These are phyloP conservation scores for Microplitis demolitor DNA, from an alignment of 1,140 invertebrate species.

Conservation along the genomic window DNA sequence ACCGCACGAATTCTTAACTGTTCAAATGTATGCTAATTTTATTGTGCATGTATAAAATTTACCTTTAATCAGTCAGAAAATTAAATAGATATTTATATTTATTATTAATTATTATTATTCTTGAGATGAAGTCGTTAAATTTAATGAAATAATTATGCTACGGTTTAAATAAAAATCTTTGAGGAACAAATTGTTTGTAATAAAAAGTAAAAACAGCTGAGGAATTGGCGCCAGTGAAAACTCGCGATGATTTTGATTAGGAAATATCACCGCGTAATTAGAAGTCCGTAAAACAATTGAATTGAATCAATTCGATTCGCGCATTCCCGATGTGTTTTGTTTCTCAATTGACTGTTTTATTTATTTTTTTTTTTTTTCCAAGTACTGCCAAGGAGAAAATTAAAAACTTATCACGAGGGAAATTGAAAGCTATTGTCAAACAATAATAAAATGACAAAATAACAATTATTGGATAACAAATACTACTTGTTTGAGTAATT, in stretches of 20 bases:
- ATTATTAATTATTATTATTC: no score
- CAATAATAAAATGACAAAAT: not conserved
- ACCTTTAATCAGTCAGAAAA: no score
- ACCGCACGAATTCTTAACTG: no score
- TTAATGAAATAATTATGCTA: no score
- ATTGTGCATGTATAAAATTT: no score
- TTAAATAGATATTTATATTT: no score
- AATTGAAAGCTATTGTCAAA: conserved; percentile 8
- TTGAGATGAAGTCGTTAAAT: no score
- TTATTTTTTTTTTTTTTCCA: not conserved
- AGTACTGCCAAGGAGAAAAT: conserved; percentile 14
- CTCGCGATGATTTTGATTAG: conserved; percentile 38
- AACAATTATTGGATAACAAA: conserved; percentile 3
- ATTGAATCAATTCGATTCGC: conserved; percentile 27
- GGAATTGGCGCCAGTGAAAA: conserved; percentile 39
- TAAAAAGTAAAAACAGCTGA: not conserved
- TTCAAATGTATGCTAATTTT: no score
- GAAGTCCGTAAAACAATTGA: conserved; percentile 29
- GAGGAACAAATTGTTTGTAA: no score
- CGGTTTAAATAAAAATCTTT: no score
- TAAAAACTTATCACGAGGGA: conserved; percentile 1
- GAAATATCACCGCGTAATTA: conserved; percentile 53
- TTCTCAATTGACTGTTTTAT: conserved; percentile 1
- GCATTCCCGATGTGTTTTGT: not conserved
- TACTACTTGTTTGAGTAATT: not conserved